These are phyloP conservation scores for Lasioglossum villosulum DNA, from an alignment of 2,888 invertebrate genomes.

Conservation along the genomic window DNA sequence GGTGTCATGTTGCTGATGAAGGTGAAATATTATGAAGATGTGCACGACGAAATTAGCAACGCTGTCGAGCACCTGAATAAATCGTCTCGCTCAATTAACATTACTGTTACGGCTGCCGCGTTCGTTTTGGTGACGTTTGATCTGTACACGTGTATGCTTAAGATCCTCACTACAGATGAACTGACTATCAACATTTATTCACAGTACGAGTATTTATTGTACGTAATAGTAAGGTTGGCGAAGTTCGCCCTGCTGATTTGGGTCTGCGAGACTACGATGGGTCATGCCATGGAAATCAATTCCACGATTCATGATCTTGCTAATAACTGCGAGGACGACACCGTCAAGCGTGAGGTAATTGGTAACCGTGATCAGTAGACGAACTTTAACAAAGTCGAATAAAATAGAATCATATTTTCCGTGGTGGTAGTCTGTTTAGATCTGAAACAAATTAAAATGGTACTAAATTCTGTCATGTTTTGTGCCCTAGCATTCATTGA, in stretches of 20 bases:
- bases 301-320: background rate
- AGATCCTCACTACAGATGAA: fast-evolving
- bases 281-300: background rate
- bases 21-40: background rate
- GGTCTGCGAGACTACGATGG: background rate
- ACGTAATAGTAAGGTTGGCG: background rate
- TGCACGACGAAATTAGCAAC: background rate
- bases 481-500: no score
- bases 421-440: no score
- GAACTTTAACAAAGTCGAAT: no score
- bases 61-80: background rate
- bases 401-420: no score
- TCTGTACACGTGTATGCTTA: background rate
- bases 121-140: background rate
- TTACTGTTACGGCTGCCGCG: background rate
- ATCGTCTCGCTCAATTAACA: background rate
- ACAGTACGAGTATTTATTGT: background rate
- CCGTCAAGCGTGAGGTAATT: background rate
- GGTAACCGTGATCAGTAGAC: no score
- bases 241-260: background rate
- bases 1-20: background rate
- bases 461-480: no score
- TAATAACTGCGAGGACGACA: background rate
- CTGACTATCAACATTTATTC: background rate
- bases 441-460: no score